Evolutionary conservation across 1,140 invertebrate species (phyloP), one percentile per base, ranked within the genome.

Genomic region (Lerema accius): DNA sequence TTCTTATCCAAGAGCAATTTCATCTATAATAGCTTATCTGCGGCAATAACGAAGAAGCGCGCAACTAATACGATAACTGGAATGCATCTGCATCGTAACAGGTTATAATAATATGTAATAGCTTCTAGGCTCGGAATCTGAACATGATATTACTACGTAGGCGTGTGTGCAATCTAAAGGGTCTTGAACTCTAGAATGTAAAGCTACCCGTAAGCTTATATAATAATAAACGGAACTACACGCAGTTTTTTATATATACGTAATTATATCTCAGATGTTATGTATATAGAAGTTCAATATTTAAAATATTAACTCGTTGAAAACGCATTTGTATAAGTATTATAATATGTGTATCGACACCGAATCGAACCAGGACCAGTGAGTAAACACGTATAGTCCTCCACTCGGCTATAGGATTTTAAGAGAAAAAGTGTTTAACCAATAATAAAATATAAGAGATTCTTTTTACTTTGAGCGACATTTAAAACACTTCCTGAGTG

Each of bases 31-130:
- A 49, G 26, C 46, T 32, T 49, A 14, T 11, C 45, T 28, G 14
- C 10, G 5, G 4, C 17, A 16, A 28, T 40, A 53, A 40, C 35
- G 11, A 37, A 28, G 7, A 55, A 42, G 51, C 39, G 39, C 11
- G 51, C 7, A 23, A 11, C 35, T 56, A 55, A 17, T 56, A 43
- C 17, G 14, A 13, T 56, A 45, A 56, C 51, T 43, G 26, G 40
- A 56, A 56, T 56, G 40, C 23, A 32, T 56, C 17, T 55, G 32
- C 51, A 23, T 55, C 37, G 35, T 55, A 55, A 43, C 39, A 55
- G 19, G 51, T 32, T 32, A 32, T 32, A 32, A 32, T 43, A 28
- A 55, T 55, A 43, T 39, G 39, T 55, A 42, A 55, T 28, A 51
- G 39, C 35, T 9, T 16, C 17, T 53, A 13, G 35, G 11, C 51